Evolutionary conservation across 2,113 vertebrate species (phyloP).

Genomic region (Engystomops pustulosus): DNA sequence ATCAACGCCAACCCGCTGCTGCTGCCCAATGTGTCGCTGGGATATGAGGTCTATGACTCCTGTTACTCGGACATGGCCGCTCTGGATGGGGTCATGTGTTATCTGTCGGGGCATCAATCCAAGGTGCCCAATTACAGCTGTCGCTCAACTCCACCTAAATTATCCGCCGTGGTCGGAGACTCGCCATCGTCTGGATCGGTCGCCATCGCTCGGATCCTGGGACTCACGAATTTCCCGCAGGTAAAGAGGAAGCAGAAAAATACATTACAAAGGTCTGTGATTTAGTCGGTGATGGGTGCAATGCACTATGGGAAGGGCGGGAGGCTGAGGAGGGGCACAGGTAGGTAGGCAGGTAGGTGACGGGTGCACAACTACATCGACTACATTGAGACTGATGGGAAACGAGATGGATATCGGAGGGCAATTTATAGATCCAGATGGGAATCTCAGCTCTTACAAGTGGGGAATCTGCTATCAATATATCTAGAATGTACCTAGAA

Average conservation of each 20-base stretch:
- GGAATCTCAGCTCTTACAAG: too few relatives aligned
- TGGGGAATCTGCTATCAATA: too few relatives aligned
- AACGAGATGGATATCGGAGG: too few relatives aligned
- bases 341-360: too few relatives aligned
- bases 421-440: too few relatives aligned
- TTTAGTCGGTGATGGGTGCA: too few relatives aligned
- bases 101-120: conserved; percentile 40
- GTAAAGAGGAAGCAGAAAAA: conserved; percentile 6
- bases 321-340: too few relatives aligned
- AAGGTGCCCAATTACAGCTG: conserved; percentile 53
- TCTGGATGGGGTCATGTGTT: conserved; percentile 22
- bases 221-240: conserved; percentile 46
- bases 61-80: conserved; percentile 43
- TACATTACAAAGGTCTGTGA: too few relatives aligned
- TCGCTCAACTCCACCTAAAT: not conserved
- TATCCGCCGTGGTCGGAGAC: conserved; percentile 47
- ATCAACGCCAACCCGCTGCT: conserved; percentile 22
- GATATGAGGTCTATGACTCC: conserved; percentile 47
- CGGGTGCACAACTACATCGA: too few relatives aligned
- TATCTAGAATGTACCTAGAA: too few relatives aligned
- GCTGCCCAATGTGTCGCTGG: conserved; percentile 16
- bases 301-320: too few relatives aligned
- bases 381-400: too few relatives aligned
- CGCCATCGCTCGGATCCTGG: conserved; percentile 40
- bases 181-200: conserved; percentile 46